Base-by-base conservation (phyloP, 2,888 invertebrate genomes). In the Lasioglossum zephyrum region DNA sequence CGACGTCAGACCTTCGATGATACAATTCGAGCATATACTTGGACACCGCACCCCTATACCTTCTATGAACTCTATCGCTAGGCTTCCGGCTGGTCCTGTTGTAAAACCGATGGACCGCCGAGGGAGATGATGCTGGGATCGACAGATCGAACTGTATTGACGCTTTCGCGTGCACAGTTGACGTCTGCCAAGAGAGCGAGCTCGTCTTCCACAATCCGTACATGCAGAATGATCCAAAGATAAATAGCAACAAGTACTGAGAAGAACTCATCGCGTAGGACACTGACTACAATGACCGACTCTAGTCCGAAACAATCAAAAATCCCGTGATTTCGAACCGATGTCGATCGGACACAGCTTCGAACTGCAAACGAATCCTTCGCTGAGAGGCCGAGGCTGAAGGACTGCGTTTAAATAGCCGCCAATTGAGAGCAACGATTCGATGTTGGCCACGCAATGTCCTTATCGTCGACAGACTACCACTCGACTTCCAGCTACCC, bases 21-120 rank as follows among this genome's bases (percentile, higher is more conserved):
- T 94, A 95, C 3, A 95, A 87, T 70, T 93, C 91, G 11, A 94
- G 81, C 94, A 95, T 95, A 75, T 94, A 95, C 44, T 89, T 91
- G 5, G 94, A 94, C 2, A 93, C 88, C 0, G 92, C 84, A 5
- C 91, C 90, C 1, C 91, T 91, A 47, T 91, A 89, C 77, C 89
- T 91, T 22, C 85, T 90, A n/a, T 87, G 86, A 9, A 73, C 79
- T 26, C 81, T 86, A 0, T 85, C 84, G 18, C 70, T 57, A 9
- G 79, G 79, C 18, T 87, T 90, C 69, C 72, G 22, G 80, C 47
- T 83, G 2, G 81, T 87, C 39, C 73, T 85, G 69, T 89, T 86
- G 2, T 84, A 83, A 4, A 72, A 79, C 11, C 81, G 77, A 22
- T 85, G 85, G 1, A 74, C 26, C 11, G 53, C 80, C 9, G 88